Conservation (phyloP, 2,888 invertebrate genomes). For the Coronaproctus castanopsis region DNA sequence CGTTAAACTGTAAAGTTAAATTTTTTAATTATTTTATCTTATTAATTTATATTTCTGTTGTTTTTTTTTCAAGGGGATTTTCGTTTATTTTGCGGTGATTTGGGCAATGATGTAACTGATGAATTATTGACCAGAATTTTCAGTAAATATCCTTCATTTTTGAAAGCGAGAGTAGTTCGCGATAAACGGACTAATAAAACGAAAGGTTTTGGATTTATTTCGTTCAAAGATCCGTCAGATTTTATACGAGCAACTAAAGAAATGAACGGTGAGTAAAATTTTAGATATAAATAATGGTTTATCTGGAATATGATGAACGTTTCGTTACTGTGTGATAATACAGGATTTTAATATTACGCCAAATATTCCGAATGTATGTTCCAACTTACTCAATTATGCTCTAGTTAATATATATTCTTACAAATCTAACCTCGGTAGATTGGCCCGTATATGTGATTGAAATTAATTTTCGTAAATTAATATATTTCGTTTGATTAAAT, state of each 20-base stretch:
- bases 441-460: too few species aligned
- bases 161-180: constrained; percentile 81
- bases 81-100: constrained; percentile 95
- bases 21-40: constrained; percentile 5
- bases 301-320: not conserved
- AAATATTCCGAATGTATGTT: too few species aligned
- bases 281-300: not conserved
- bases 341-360: too few species aligned
- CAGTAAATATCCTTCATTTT: constrained; percentile 79
- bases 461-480: too few species aligned
- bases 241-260: constrained; percentile 97
- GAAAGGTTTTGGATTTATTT: constrained; percentile 96
- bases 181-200: constrained; percentile 95
- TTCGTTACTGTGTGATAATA: too few species aligned
- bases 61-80: constrained; percentile 63
- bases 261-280: constrained; percentile 62
- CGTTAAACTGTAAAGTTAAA: too few species aligned
- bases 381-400: too few species aligned
- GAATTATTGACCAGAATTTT: constrained; percentile 91
- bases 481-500: too few species aligned
- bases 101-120: constrained; percentile 97
- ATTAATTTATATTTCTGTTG: constrained; percentile 6
- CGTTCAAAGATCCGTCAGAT: constrained; percentile 92
- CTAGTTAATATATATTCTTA: too few species aligned
- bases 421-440: too few species aligned